Evolutionary conservation across 2,888 invertebrate genomes (phyloP).

Genomic region (Perithous albicinctus): DNA sequence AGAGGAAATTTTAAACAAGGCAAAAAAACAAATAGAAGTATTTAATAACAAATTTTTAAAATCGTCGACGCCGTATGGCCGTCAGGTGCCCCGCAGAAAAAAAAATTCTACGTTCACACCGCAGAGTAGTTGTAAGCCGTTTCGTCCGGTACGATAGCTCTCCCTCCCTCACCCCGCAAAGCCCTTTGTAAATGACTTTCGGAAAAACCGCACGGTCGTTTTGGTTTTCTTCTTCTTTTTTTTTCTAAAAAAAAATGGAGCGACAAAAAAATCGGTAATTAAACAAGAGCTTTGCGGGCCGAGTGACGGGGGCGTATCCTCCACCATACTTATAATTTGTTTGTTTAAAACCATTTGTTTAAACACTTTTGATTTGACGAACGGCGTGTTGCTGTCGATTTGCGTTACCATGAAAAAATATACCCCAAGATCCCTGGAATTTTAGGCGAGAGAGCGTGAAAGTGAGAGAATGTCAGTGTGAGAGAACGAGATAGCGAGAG

Average conservation of each 20-base stretch:
- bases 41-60: slow-evolving; percentile 52
- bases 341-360: slow-evolving; percentile 54
- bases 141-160: slow-evolving; percentile 73
- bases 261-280: slow-evolving; percentile 23
- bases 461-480: slow-evolving; percentile 63
- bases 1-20: slow-evolving; percentile 51
- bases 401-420: slow-evolving; percentile 61
- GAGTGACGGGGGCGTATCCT: slow-evolving; percentile 62
- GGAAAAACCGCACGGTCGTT: slow-evolving; percentile 35
- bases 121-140: slow-evolving; percentile 75
- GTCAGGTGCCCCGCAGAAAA: slow-evolving; percentile 68
- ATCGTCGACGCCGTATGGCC: slow-evolving; percentile 72
- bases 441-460: slow-evolving; percentile 70
- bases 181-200: slow-evolving; percentile 49
- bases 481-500: slow-evolving; percentile 55
- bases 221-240: slow-evolving; percentile 2
- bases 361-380: slow-evolving; percentile 59
- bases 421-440: slow-evolving; percentile 68
- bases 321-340: slow-evolving; percentile 50
- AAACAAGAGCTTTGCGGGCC: slow-evolving; percentile 50
- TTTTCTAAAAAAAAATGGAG: slow-evolving; percentile 22
- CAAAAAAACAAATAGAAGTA: slow-evolving; percentile 44
- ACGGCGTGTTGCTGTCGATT: slow-evolving; percentile 63
- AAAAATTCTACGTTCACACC: slow-evolving; percentile 75
- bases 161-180: slow-evolving; percentile 69